phyloP scores from a whole-genome alignment of 1,140 invertebrate genomes.

The Glossosoma conforme region DNA sequence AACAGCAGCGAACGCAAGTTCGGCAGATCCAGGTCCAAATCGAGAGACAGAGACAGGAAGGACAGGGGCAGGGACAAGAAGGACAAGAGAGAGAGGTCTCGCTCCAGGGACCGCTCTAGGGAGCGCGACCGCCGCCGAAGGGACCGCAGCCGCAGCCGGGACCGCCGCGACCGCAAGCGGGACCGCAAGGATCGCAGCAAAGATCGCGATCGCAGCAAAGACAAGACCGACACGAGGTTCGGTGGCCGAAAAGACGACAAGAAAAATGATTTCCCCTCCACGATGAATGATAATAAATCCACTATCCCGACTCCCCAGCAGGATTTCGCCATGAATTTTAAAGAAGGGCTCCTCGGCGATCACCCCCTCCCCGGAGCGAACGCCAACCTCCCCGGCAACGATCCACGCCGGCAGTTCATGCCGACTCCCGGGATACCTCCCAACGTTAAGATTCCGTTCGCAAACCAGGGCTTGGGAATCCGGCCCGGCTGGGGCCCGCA shows the following conservation, averaged over 20 bases:
- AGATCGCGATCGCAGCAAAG: conserved; percentile 44
- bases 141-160: conserved; percentile 52
- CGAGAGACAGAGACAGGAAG: conserved; percentile 44
- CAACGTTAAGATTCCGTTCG: too few relatives aligned
- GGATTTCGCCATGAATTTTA: conserved; percentile 17
- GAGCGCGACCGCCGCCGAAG: conserved; percentile 48
- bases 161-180: conserved; percentile 51
- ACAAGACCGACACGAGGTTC: conserved; percentile 27
- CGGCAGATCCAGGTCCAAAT: conserved; percentile 39
- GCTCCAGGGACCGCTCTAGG: conserved; percentile 46
- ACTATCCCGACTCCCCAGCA: background rate
- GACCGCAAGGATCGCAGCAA: conserved; percentile 51
- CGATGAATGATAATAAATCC: background rate
- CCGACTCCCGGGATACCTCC: too few relatives aligned
- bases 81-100: conserved; percentile 45
- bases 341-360: conserved; percentile 26
- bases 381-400: background rate
- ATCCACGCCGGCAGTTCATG: conserved; percentile 11
- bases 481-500: too few relatives aligned
- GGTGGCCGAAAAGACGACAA: conserved; percentile 22
- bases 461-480: too few relatives aligned
- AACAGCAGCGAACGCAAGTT: conserved; percentile 38
- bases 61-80: conserved; percentile 50
- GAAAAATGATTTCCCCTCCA: conserved; percentile 3
- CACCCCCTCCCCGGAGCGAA: conserved; percentile 12